phyloP scores from a whole-genome alignment of 2,113 vertebrate species.

The Dasyprocta punctata region DNA sequence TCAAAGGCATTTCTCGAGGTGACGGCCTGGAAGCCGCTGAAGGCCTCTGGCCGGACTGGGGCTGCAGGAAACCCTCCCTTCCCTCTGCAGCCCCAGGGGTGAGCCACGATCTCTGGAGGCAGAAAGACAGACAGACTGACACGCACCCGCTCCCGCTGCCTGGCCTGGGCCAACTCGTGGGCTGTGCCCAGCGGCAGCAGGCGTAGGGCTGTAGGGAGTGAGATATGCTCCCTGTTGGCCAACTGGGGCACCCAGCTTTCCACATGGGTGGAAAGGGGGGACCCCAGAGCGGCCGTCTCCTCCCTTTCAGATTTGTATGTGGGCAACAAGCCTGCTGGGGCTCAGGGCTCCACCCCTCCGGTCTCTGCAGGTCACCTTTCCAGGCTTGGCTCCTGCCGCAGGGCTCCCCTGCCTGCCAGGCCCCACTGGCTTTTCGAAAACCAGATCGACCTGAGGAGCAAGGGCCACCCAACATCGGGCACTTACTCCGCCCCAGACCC shows the following conservation, averaged over 20 bases:
- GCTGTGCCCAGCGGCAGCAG: neutral
- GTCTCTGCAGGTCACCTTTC: no score
- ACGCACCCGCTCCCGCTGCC: accelerated
- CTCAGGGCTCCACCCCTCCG: accelerated
- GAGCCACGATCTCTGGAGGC: neutral
- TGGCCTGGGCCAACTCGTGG: neutral
- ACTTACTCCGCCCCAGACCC: no score
- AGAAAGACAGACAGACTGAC: accelerated
- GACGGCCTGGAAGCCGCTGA: constrained; percentile 50
- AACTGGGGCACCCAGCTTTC: neutral
- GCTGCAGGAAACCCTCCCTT: constrained; percentile 23
- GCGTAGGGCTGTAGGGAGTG: no score
- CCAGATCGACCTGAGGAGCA: no score
- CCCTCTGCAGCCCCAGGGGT: neutral
- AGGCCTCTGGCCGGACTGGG: constrained; percentile 18
- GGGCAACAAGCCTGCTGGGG: neutral
- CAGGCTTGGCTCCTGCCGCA: no score
- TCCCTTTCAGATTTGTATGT: neutral
- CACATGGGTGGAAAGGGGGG: neutral
- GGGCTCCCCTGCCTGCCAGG: no score
- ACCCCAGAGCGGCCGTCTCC: accelerated
- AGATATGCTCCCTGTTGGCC: neutral
- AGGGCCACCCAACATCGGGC: no score
- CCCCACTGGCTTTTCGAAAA: no score
- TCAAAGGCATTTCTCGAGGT: constrained; percentile 77